These are phyloP conservation scores for Carcina quercana DNA, from an alignment of 2,888 invertebrate genomes.

Conservation along the genomic window DNA sequence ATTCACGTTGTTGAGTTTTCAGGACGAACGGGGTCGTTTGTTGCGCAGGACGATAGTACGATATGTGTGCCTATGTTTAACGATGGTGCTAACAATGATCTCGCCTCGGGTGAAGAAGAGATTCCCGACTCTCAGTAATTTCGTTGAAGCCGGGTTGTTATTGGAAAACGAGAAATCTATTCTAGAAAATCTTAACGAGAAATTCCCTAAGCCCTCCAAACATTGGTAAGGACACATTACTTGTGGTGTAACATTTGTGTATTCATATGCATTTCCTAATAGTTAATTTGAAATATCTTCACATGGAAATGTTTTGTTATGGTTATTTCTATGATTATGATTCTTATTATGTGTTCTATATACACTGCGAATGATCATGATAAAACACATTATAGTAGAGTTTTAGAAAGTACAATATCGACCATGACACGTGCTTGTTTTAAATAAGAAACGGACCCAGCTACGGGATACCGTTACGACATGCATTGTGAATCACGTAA, in stretches of 20 bases:
- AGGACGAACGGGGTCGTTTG: slow-evolving; percentile 87
- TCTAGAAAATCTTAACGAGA: slow-evolving; percentile 83
- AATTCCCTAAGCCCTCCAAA: slow-evolving; percentile 89
- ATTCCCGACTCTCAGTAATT: slow-evolving; percentile 87
- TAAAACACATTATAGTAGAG: too few relatives aligned
- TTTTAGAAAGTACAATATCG: too few relatives aligned
- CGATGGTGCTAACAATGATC: slow-evolving; percentile 90
- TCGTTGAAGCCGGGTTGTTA: slow-evolving; percentile 89
- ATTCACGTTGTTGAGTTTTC: slow-evolving; percentile 22
- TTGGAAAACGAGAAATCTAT: slow-evolving; percentile 87
- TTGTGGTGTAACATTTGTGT: slow-evolving; percentile 3
- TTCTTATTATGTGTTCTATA: not conserved
- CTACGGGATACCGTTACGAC: too few relatives aligned
- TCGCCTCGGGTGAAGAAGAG: slow-evolving; percentile 92
- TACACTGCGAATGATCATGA: too few relatives aligned
- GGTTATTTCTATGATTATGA: too few relatives aligned
- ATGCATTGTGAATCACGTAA: too few relatives aligned
- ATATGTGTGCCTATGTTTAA: slow-evolving; percentile 89
- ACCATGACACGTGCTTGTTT: too few relatives aligned
- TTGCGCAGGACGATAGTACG: slow-evolving; percentile 89
- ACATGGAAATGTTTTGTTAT: too few relatives aligned
- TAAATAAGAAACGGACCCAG: too few relatives aligned
- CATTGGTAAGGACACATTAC: slow-evolving; percentile 77
- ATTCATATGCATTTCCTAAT: not conserved
- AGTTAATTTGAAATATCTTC: too few relatives aligned